These are phyloP conservation scores for Athetis lepigone DNA, from an alignment of 2,888 invertebrate species.

Conservation along the genomic window DNA sequence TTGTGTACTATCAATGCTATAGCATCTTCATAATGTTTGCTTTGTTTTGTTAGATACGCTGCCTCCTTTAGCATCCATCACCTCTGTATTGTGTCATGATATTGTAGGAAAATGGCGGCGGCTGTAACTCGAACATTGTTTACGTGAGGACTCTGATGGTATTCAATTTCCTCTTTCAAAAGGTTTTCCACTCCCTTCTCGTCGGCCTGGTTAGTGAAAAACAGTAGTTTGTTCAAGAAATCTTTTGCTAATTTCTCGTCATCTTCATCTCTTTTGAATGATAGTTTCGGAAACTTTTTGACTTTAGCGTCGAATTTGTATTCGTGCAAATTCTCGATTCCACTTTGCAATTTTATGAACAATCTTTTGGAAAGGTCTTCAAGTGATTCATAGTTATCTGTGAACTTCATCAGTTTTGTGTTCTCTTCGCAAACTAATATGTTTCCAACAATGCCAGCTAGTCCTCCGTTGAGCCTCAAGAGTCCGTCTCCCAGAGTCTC, in stretches of 20 bases:
- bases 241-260: constrained; percentile 29
- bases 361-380: constrained; percentile 28
- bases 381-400: constrained; percentile 12
- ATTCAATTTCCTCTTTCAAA: constrained; percentile 38
- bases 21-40: constrained; percentile 30
- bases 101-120: constrained; percentile 43
- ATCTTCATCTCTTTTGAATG: constrained; percentile 6
- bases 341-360: constrained; percentile 13
- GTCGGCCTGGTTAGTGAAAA: constrained; percentile 41
- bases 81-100: constrained; percentile 48
- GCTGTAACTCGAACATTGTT: constrained; percentile 15
- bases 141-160: neutral
- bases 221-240: constrained; percentile 34
- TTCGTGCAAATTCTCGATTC: constrained; percentile 21
- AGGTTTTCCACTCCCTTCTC: constrained; percentile 29
- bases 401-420: constrained; percentile 32
- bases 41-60: constrained; percentile 37
- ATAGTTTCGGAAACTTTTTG: constrained; percentile 27
- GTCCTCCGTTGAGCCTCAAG: constrained; percentile 23
- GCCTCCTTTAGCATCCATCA: constrained; percentile 50
- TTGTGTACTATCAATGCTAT: constrained; percentile 27
- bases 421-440: constrained; percentile 30
- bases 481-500: constrained; percentile 27
- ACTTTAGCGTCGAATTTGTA: constrained; percentile 28
- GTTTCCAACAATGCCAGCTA: constrained; percentile 45